Conservation (phyloP, 2,888 invertebrate species). For the Tetrapedia diversipes region DNA sequence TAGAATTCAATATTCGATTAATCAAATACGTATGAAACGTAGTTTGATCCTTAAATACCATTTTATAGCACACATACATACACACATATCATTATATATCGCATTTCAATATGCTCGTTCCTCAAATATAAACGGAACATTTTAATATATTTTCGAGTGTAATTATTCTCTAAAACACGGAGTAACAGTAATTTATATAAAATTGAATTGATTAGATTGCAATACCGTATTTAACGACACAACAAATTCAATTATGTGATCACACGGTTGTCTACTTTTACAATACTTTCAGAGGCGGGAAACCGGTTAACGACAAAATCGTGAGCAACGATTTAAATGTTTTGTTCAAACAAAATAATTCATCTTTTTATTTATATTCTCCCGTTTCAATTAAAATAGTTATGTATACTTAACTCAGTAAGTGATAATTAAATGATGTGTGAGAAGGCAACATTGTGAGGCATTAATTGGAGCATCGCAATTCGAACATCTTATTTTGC, state of each 20-base stretch:
- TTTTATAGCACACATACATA: conserved; percentile 16
- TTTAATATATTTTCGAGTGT: conserved; percentile 20
- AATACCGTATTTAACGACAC: neutral
- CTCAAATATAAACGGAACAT: conserved; percentile 16
- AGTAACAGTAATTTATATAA: conserved; percentile 2
- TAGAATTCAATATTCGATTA: conserved; percentile 8
- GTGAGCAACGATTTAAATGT: neutral
- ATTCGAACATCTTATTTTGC: neutral
- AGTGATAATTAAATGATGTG: conserved; percentile 1
- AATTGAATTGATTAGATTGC: conserved; percentile 11
- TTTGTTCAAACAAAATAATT: neutral
- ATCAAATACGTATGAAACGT: neutral
- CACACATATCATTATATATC: conserved; percentile 16
- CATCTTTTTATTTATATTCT: neutral
- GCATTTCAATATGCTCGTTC: neutral
- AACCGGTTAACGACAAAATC: neutral
- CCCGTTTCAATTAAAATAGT: conserved; percentile 7
- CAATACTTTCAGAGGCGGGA: neutral
- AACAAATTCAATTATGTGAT: conserved; percentile 8
- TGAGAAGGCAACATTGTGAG: conserved; percentile 30
- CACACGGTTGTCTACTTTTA: neutral
- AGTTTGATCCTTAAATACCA: neutral
- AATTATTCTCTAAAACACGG: conserved; percentile 15
- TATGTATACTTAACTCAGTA: conserved; percentile 6
- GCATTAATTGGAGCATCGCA: neutral